Conservation (phyloP, 2,113 vertebrate genomes). For the Ictidomys tridecemlineatus region DNA sequence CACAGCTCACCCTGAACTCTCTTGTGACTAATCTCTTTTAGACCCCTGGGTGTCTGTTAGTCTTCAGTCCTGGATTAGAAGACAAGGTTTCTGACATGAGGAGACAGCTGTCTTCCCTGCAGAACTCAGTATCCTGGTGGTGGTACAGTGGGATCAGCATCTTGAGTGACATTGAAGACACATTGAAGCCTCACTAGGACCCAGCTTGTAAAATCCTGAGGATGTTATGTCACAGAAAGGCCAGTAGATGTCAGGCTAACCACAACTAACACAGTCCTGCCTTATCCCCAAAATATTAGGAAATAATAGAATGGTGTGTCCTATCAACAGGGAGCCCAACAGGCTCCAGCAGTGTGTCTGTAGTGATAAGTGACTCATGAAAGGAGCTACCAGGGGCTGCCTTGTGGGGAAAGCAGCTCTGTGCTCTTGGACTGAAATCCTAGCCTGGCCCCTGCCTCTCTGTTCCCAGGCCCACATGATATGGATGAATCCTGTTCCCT, state of each 20-base stretch:
- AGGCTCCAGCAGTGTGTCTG: background rate
- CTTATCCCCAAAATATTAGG: too few species aligned
- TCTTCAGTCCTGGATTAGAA: background rate
- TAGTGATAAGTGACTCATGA: background rate
- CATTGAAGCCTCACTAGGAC: accelerated
- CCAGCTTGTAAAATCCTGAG: too few species aligned
- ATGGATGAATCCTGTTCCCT: background rate
- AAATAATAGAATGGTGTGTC: background rate
- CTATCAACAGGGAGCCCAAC: too few species aligned
- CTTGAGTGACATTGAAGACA: background rate
- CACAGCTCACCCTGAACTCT: too few species aligned
- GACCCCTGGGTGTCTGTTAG: background rate
- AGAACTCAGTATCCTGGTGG: background rate
- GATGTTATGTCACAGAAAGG: too few species aligned
- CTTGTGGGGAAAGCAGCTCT: background rate
- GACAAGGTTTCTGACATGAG: background rate
- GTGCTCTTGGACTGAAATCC: background rate
- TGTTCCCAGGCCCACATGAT: background rate
- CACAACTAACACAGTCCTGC: too few species aligned
- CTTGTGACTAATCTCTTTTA: too few species aligned
- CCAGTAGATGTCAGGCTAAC: too few species aligned
- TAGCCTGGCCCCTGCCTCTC: background rate
- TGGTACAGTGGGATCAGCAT: too few species aligned
- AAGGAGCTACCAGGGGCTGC: background rate
- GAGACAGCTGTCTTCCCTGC: background rate